Conservation (phyloP, 2,888 invertebrate genomes). For the Nomada ferruginata region DNA sequence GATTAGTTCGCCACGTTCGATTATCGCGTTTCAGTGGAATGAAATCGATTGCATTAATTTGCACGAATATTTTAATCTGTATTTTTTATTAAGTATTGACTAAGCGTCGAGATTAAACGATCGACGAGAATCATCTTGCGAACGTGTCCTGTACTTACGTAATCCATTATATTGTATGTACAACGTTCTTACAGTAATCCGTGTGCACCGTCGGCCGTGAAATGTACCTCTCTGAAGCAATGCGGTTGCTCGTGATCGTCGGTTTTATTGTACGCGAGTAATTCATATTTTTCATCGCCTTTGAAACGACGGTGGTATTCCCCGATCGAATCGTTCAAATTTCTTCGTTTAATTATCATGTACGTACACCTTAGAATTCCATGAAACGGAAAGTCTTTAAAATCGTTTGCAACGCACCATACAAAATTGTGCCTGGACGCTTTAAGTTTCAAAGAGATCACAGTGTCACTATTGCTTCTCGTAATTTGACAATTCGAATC, state of each 20-base stretch:
- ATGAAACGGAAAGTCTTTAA: not conserved
- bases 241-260: conserved; percentile 39
- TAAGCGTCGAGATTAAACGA: conserved; percentile 36
- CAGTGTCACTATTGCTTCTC: not conserved
- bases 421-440: not conserved
- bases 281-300: too few species aligned
- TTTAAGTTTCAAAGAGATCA: not conserved
- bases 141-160: conserved; percentile 64
- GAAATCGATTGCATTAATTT: too few species aligned
- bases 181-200: conserved; percentile 74
- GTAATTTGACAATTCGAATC: not conserved
- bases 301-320: too few species aligned
- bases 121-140: conserved; percentile 59
- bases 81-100: not conserved
- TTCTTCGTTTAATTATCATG: too few species aligned
- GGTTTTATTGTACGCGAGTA: not conserved
- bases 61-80: not conserved
- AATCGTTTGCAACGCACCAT: too few species aligned
- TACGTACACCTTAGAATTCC: not conserved
- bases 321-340: not conserved
- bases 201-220: conserved; percentile 64
- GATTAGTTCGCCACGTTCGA: too few species aligned
- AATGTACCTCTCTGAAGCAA: conserved; percentile 37
- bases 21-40: too few species aligned
- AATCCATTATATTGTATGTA: conserved; percentile 75